Evolutionary conservation across 2,888 invertebrate genomes (phyloP).

Genomic region (Lithodes maja): DNA sequence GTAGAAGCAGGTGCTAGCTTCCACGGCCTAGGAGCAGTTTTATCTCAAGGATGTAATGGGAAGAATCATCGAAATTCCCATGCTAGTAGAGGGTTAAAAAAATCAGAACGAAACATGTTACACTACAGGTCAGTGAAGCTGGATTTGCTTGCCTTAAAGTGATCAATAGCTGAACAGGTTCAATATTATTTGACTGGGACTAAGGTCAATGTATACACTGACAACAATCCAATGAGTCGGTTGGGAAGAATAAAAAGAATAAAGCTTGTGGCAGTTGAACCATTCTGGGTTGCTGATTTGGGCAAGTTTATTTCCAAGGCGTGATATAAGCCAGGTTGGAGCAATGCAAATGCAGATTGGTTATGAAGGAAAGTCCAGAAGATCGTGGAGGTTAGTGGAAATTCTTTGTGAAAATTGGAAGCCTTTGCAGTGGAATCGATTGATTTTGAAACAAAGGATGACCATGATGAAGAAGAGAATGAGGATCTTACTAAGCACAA

Average conservation of each 20-base stretch:
- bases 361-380: background rate
- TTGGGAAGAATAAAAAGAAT: background rate
- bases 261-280: constrained; percentile 9
- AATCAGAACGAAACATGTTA: constrained; percentile 4
- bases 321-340: background rate
- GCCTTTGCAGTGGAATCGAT: too few species aligned
- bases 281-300: background rate
- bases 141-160: constrained; percentile 8
- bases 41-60: constrained; percentile 12
- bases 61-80: background rate
- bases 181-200: background rate
- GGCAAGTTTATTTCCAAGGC: background rate
- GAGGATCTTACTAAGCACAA: too few species aligned
- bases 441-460: too few species aligned
- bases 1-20: constrained; percentile 49
- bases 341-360: constrained; percentile 13
- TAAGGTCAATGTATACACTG: background rate
- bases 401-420: too few species aligned
- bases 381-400: too few species aligned
- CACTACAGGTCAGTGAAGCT: constrained; percentile 28
- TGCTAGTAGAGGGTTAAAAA: constrained; percentile 20
- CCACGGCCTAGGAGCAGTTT: background rate
- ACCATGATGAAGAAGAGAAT: too few species aligned
- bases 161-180: constrained; percentile 9
- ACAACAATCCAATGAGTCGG: constrained; percentile 3